Evolutionary conservation across 1,140 invertebrate genomes (phyloP).

Genomic region (Lordiphosa mommai): DNA sequence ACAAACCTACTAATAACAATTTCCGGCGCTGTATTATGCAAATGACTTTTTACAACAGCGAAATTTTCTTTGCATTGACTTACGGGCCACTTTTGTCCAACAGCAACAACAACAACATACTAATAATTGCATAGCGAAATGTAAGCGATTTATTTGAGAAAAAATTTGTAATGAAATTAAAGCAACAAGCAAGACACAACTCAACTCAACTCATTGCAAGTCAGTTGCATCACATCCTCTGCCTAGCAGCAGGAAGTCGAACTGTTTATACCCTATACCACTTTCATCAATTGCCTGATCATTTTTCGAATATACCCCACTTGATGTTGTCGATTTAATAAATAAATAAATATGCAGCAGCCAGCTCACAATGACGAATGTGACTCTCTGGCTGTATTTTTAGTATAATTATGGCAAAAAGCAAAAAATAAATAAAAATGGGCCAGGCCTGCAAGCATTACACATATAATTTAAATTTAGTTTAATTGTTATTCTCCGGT

Average conservation of each 20-base stretch:
- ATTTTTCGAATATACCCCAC: not conserved
- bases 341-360: conserved; percentile 48
- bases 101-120: conserved; percentile 4
- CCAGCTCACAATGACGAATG: conserved; percentile 22
- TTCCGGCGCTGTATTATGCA: conserved; percentile 72
- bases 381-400: conserved; percentile 51
- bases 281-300: no score
- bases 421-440: conserved; percentile 22
- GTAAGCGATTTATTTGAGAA: conserved; percentile 74
- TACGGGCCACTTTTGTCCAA: conserved; percentile 38
- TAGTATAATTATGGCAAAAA: conserved; percentile 65
- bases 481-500: conserved; percentile 78
- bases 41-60: conserved; percentile 67
- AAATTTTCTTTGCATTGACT: conserved; percentile 69
- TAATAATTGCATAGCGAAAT: conserved; percentile 72
- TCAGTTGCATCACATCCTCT: conserved; percentile 67
- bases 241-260: conserved; percentile 45
- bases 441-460: conserved; percentile 52
- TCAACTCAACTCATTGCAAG: not conserved
- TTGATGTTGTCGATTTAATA: not conserved
- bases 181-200: conserved; percentile 24
- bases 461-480: conserved; percentile 79
- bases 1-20: conserved; percentile 66
- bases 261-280: no score
- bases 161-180: conserved; percentile 67